Evolutionary conservation across 2,888 invertebrate genomes (phyloP), one percentile per base, ranked within the genome.

Genomic region (Cosmia trapezina): DNA sequence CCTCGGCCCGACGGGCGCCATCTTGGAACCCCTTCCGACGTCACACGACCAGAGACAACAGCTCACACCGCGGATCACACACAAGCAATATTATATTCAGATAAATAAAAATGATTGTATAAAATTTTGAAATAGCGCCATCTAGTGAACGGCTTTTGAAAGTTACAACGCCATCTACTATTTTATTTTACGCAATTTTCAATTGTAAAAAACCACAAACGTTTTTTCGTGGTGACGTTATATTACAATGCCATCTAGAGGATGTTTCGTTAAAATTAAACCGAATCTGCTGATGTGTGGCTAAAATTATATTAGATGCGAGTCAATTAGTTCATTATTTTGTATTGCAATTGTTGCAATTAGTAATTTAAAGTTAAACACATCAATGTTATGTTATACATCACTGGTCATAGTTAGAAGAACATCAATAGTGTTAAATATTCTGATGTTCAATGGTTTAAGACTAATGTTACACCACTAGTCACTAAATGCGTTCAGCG

Each of bases 21-120:
- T 95, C 96, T 51, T 98, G 98, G 98, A 98, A 98, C 91, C 98
- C 98, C 0, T 98, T 98, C 94, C 96, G 97, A 77, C 96, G 97
- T 64, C 96, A 97, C 83, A 95, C 96, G 4, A 90, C 95, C 1
- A 89, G 96, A 2, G 96, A 97, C 68, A 96, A 96, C 87, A 97
- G 96, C 89, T 96, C 93, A 11, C 91, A 93, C 53, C 88, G 91
- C 78, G 90, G 91, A 68, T 94, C 96, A 37, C 96, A 96, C 71
- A 92, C 96, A 54, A 96, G 95, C 88, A 97, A 97, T 83, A 96
- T 97, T 71, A 97, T 97, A 78, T 96, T 97, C 73, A 96, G 97
- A 95, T 97, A 94, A 94, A 57, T 47, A 7, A 45, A 33, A 28
- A 41, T 4, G 0, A 1, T 54, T 9, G 47, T 37, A 0, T 11